Percentiles rank a stretch among this genome's conserved stretches.
Evolutionary conservation across 2,113 vertebrate genomes (phyloP).

Genomic region (Urocitellus parryii): DNA sequence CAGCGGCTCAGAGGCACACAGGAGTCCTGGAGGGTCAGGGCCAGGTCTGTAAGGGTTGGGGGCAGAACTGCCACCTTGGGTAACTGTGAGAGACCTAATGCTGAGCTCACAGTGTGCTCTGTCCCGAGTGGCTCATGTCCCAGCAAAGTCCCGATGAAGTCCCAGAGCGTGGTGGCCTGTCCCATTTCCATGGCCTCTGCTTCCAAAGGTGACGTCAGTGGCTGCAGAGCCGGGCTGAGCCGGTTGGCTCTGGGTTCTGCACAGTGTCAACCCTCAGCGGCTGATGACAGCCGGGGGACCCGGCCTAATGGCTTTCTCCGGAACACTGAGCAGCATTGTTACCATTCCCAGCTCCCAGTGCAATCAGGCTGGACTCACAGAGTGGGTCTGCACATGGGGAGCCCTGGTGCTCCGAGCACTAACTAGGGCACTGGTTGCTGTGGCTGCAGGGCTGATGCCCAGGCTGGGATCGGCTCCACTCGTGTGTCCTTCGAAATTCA

Average conservation of each 20-base stretch:
- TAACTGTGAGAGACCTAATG: not conserved
- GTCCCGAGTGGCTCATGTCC: not conserved
- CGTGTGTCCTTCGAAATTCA: not conserved
- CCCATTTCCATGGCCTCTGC: not conserved
- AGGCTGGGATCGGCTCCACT: fast-evolving
- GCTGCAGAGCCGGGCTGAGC: fast-evolving
- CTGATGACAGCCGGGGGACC: not conserved
- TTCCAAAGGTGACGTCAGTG: not conserved
- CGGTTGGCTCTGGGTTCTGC: not conserved
- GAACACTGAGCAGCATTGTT: not conserved
- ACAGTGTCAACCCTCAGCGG: fast-evolving
- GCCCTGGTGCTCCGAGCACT: fast-evolving
- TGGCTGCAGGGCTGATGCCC: not conserved
- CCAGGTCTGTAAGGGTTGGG: fast-evolving
- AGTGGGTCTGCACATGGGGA: not conserved
- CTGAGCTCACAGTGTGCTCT: not conserved
- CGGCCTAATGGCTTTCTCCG: not conserved
- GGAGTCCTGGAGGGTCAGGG: fast-evolving
- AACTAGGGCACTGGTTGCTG: not conserved
- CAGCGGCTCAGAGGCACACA: not conserved
- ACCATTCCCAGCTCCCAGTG: not conserved
- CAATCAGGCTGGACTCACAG: not conserved
- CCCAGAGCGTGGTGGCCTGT: not conserved
- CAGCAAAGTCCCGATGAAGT: not conserved
- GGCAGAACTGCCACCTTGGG: fast-evolving